Evolutionary conservation across 2,888 invertebrate genomes (phyloP).

Genomic region (Noctua fimbriata): DNA sequence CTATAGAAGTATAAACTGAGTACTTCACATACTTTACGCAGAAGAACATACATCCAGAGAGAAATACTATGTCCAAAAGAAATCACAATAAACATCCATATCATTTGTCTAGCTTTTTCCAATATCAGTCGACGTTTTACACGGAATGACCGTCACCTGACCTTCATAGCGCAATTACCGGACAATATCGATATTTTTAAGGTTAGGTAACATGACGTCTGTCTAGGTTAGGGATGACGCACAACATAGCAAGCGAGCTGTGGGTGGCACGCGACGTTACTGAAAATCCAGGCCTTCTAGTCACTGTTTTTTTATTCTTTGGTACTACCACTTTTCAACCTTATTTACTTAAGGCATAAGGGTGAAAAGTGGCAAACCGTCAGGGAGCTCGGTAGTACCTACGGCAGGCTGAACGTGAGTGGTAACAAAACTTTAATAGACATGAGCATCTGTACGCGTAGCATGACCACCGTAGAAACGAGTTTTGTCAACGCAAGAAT

Average conservation of each 20-base stretch:
- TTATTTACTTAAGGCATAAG: too few species aligned
- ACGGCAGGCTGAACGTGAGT: too few species aligned
- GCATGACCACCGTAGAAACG: too few species aligned
- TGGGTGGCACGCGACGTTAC: not conserved
- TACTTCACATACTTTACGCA: not conserved
- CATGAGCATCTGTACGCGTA: too few species aligned
- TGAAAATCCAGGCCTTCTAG: not conserved
- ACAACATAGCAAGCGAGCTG: not conserved
- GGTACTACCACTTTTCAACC: too few species aligned
- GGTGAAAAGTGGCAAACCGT: too few species aligned
- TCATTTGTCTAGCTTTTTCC: constrained; percentile 11
- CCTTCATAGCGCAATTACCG: constrained; percentile 22
- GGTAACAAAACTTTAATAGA: too few species aligned
- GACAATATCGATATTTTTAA: constrained; percentile 47
- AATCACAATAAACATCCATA: constrained; percentile 10
- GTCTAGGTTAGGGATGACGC: constrained; percentile 45
- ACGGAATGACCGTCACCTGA: constrained; percentile 10
- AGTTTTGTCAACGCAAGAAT: too few species aligned
- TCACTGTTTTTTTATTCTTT: not conserved
- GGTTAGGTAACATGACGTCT: constrained; percentile 23
- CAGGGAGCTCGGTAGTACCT: too few species aligned
- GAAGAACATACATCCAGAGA: not conserved
- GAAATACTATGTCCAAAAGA: not conserved
- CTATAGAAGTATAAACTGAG: not conserved
- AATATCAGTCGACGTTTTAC: constrained; percentile 16